Conservation (phyloP, 2,888 invertebrate genomes). For the Callosobruchus maculatus region DNA sequence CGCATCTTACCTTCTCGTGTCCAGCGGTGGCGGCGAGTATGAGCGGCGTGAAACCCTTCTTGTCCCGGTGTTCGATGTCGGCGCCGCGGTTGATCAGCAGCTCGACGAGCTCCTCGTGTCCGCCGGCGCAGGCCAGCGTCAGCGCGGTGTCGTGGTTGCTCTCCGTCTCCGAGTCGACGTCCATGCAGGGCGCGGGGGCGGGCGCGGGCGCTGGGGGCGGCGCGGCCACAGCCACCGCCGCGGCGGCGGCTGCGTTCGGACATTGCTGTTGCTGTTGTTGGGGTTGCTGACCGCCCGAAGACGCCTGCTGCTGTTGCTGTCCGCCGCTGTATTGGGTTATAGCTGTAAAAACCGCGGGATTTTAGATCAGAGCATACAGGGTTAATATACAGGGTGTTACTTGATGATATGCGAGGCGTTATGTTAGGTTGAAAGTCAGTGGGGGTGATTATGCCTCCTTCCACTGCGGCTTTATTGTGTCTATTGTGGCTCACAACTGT, state of each 20-base stretch:
- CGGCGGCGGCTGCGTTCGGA: constrained; percentile 13
- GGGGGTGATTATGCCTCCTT: too few relatives aligned
- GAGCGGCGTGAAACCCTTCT: constrained; percentile 96
- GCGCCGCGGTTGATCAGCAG: constrained; percentile 88
- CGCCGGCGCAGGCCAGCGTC: constrained; percentile 95
- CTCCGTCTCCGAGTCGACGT: constrained; percentile 97
- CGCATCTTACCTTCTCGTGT: constrained; percentile 66
- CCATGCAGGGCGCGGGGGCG: constrained; percentile 62
- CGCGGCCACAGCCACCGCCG: constrained; percentile 5
- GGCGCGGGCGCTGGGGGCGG: constrained; percentile 5
- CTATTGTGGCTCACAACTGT: too few relatives aligned
- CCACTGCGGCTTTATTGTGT: too few relatives aligned
- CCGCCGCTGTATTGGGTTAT: constrained; percentile 39
- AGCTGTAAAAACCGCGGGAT: constrained; percentile 20
- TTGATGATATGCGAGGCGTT: too few relatives aligned
- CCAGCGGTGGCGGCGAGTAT: constrained; percentile 97
- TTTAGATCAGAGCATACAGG: too few relatives aligned
- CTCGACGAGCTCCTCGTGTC: constrained; percentile 93
- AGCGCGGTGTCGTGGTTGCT: constrained; percentile 98
- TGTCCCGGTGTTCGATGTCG: constrained; percentile 96
- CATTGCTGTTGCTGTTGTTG: constrained; percentile 26
- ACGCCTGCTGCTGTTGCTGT: constrained; percentile 21
- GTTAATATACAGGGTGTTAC: too few relatives aligned
- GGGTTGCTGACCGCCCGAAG: too few relatives aligned
- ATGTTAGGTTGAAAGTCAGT: too few relatives aligned